phyloP scores from a whole-genome alignment of 2,888 invertebrate species.

The Protula sp. region DNA sequence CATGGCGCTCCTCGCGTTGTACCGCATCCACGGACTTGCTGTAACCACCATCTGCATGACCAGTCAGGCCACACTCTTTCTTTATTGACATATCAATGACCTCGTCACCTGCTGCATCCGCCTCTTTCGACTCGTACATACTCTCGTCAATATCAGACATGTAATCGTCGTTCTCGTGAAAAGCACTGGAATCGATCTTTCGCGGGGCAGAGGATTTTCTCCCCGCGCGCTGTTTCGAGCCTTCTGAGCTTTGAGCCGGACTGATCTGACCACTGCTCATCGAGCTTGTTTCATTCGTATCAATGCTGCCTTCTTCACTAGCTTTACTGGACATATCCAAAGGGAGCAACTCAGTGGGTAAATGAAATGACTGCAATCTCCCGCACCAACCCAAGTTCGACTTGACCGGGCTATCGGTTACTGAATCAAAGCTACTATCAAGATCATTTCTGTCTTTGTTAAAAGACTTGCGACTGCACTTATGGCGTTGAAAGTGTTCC shows the following conservation, averaged over 20 bases:
- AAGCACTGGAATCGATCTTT: not conserved
- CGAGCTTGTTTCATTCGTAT: not conserved
- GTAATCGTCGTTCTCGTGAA: not conserved
- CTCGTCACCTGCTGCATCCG: not conserved
- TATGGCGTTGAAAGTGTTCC: constrained; percentile 28
- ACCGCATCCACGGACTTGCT: too few species aligned
- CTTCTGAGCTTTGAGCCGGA: not conserved
- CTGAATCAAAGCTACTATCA: too few species aligned
- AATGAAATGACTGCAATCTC: not conserved
- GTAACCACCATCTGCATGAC: too few species aligned
- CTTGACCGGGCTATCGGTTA: not conserved
- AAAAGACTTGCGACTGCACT: constrained; percentile 24
- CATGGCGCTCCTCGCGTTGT: too few species aligned
- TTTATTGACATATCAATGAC: not conserved
- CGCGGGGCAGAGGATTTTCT: constrained; percentile 17
- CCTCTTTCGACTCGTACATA: not conserved
- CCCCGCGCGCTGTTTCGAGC: too few species aligned
- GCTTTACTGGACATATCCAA: too few species aligned
- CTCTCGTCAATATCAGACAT: not conserved
- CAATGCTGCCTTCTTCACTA: not conserved
- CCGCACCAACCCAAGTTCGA: not conserved
- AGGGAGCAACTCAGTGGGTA: too few species aligned
- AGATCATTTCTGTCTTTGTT: constrained; percentile 13
- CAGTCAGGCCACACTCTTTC: too few species aligned
- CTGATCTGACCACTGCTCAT: not conserved